Base-by-base conservation (phyloP, 37 sponge, comb jelly and placozoan species). In the Geodia barretti region DNA sequence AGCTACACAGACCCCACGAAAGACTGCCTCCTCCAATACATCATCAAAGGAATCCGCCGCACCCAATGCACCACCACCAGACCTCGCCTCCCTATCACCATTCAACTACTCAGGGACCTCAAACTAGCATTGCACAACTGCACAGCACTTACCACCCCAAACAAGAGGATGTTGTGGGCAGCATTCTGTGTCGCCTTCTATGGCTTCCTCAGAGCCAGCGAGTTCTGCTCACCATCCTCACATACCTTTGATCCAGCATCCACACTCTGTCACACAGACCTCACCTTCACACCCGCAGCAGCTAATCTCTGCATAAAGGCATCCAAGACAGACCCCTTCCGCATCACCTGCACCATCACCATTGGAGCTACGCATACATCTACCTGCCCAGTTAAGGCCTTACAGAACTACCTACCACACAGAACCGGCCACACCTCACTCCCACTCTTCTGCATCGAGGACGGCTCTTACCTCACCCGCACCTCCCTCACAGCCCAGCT, bases 191-290 rank as follows among this genome's bases (percentile, higher is more conserved):
- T 76, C 19, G 76, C 76, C 58, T 76, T 76, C 61, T 60, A 59
- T 76, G 76, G 76, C 11, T 76, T 76, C 62, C 62, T 76, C n/a
- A 28, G 76, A 62, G 59, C 60, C 9, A 76, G 76, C 36, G 76
- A 76, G 35, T 76, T 76, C 33, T 30, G 32, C 1, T 31, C 60
- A 14, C 76, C 76, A 25, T 54, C 61, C 32, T 17, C 58, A 1
- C 24, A 21, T 2, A 47, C 23, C 31, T 76, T 32, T 61, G 61
- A 61, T 2, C 62, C 60, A 20, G 24, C 60, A 61, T 25, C 62
- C 30, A 76, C 61, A 30, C 32, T 39, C 4, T 60, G 3, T 14
- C 59, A 25, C 59, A 5, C 7, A 24, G 59, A 39, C 31, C 11
- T 41, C 4, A 41, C 26, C 58, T 24, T 41, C n/a, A 24, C 28